phyloP scores from a whole-genome alignment of 2,113 vertebrate species.

The Odontophorus gujanensis region DNA sequence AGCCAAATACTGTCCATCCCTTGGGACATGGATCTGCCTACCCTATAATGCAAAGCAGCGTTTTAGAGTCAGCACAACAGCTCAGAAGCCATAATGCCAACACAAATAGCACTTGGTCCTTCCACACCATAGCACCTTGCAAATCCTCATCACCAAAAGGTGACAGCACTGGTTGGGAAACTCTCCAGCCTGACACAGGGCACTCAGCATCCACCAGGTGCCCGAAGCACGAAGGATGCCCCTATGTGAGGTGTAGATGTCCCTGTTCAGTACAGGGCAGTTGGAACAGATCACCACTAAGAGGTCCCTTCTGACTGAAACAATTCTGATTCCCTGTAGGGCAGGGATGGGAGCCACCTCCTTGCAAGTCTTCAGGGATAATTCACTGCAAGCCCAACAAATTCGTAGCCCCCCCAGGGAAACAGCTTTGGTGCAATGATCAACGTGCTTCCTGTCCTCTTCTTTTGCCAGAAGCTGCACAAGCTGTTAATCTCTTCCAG shows the following conservation, averaged over 20 bases:
- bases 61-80: neutral
- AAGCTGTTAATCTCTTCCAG: neutral
- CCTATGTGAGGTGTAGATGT: no score
- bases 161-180: neutral
- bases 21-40: slow-evolving; percentile 12
- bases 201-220: neutral
- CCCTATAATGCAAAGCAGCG: slow-evolving; percentile 26
- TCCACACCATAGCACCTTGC: slow-evolving; percentile 16
- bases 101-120: neutral
- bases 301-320: no score
- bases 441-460: neutral
- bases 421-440: neutral
- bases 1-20: slow-evolving; percentile 13
- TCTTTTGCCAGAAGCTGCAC: neutral
- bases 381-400: neutral
- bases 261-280: no score
- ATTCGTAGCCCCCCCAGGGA: neutral
- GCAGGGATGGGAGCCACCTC: slow-evolving; percentile 3
- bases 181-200: slow-evolving; percentile 2
- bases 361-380: neutral
- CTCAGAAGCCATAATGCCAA: slow-evolving; percentile 10
- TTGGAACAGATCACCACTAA: no score
- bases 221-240: neutral
- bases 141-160: neutral
- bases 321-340: neutral